A percentile compares a stretch with the other conserved stretches of the same genome.
These are phyloP conservation scores for Laodelphax striatellus DNA, from an alignment of 1,140 invertebrate species.

Conservation along the genomic window DNA sequence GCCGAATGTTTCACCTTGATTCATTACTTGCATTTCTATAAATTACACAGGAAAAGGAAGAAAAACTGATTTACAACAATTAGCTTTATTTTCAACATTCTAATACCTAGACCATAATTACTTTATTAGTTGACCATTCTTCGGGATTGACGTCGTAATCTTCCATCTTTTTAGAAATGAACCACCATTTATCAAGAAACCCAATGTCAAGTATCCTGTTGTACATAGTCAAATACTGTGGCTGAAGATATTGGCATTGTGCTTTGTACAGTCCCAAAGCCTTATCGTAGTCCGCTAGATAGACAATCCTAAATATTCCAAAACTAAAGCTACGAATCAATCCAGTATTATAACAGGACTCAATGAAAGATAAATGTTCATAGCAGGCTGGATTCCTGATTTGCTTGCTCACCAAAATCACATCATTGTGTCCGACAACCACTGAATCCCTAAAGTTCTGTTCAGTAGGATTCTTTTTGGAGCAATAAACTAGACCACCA, in stretches of 20 bases:
- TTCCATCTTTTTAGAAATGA: constrained; percentile 52
- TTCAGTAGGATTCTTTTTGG: constrained; percentile 51
- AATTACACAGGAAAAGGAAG: too few species aligned
- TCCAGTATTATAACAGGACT: constrained; percentile 50
- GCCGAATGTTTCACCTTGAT: too few species aligned
- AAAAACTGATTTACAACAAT: too few species aligned
- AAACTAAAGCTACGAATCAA: constrained; percentile 50
- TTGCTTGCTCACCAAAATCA: constrained; percentile 48
- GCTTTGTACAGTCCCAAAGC: constrained; percentile 55
- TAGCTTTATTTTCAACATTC: too few species aligned
- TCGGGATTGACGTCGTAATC: constrained; percentile 62
- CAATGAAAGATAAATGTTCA: constrained; percentile 46
- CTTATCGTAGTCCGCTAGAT: constrained; percentile 53
- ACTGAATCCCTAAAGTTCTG: constrained; percentile 44
- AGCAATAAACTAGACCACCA: constrained; percentile 32
- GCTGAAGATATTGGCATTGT: constrained; percentile 56
- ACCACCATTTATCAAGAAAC: constrained; percentile 60
- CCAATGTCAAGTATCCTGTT: constrained; percentile 63
- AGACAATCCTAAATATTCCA: constrained; percentile 60
- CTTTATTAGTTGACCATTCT: constrained; percentile 25
- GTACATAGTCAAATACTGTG: constrained; percentile 44
- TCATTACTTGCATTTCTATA: too few species aligned
- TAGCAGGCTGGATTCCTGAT: constrained; percentile 52
- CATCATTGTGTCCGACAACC: constrained; percentile 42
- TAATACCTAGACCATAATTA: too few species aligned